phyloP scores from a whole-genome alignment of 2,113 vertebrate species.

The Ranitomeya variabilis region DNA sequence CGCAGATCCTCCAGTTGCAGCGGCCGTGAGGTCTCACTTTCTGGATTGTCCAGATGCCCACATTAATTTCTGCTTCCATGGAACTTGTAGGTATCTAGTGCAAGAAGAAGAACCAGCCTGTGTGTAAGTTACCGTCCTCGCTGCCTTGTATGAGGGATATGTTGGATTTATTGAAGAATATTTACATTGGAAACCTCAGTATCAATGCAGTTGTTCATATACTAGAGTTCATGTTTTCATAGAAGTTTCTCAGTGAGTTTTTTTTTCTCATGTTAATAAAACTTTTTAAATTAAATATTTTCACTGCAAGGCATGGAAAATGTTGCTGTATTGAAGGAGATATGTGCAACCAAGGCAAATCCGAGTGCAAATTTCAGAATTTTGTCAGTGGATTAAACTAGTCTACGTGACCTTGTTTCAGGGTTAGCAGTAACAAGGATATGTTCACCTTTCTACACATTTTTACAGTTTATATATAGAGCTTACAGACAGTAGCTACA shows the following conservation, averaged over 20 bases:
- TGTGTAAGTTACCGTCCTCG: conserved; percentile 77
- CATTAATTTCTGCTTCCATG: conserved; percentile 86
- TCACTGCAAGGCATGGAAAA: neutral
- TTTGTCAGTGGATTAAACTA: neutral
- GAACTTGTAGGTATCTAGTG: conserved; percentile 86
- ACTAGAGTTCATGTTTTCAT: neutral
- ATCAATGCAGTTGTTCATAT: neutral
- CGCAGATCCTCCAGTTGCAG: conserved; percentile 79
- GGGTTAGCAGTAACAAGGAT: neutral
- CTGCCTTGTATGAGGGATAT: neutral
- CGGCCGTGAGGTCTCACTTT: conserved; percentile 85
- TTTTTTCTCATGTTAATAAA: neutral
- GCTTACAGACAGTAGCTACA: too few species aligned
- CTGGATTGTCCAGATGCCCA: conserved; percentile 86
- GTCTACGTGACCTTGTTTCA: neutral
- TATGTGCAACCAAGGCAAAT: neutral
- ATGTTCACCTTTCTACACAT: neutral
- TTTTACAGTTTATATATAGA: neutral
- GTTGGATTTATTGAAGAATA: neutral
- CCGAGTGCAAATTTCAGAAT: neutral
- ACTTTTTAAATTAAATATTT: conserved; percentile 6
- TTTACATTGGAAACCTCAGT: neutral
- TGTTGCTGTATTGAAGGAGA: neutral
- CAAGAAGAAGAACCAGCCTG: conserved; percentile 83
- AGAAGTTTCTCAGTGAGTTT: neutral